These are phyloP conservation scores for Tarsius wallacei DNA, from an alignment of 2,797 vertebrate genomes.

Conservation along the genomic window DNA sequence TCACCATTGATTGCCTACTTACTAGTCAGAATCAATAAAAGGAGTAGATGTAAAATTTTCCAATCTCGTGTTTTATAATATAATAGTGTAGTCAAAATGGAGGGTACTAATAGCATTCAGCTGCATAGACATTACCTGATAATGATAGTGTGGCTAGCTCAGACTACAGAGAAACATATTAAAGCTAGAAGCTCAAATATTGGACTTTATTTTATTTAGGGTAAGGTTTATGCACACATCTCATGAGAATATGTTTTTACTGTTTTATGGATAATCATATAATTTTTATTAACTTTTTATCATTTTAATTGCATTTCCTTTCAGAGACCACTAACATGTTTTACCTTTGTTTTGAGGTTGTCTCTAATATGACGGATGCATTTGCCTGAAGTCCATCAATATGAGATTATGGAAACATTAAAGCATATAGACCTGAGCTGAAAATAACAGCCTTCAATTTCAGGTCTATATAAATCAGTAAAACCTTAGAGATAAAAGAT, in stretches of 20 bases:
- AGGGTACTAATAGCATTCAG: constrained; percentile 57
- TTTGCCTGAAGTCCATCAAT: constrained; percentile 81
- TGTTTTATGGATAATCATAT: constrained; percentile 74
- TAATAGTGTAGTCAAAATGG: constrained; percentile 69
- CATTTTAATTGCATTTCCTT: constrained; percentile 84
- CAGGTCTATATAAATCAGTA: constrained; percentile 48
- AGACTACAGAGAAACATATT: constrained; percentile 59
- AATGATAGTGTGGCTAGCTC: constrained; percentile 39
- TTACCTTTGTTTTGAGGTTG: constrained; percentile 80
- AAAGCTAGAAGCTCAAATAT: constrained; percentile 28
- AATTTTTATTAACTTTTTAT: constrained; percentile 79
- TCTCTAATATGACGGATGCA: constrained; percentile 67
- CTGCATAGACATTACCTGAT: constrained; percentile 72
- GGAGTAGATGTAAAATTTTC: constrained; percentile 75
- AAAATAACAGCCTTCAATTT: constrained; percentile 78
- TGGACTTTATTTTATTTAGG: constrained; percentile 64
- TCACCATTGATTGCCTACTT: constrained; percentile 82
- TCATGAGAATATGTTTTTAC: constrained; percentile 68
- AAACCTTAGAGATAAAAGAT: constrained; percentile 79
- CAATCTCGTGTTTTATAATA: constrained; percentile 76
- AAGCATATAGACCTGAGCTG: constrained; percentile 73
- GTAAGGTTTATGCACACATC: constrained; percentile 33
- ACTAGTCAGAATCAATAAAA: constrained; percentile 81
- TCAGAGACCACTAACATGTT: constrained; percentile 49
- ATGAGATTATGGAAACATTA: constrained; percentile 81